These are phyloP conservation scores for Colistium nudipinnis DNA, from an alignment of 2,113 vertebrate species.

Conservation along the genomic window DNA sequence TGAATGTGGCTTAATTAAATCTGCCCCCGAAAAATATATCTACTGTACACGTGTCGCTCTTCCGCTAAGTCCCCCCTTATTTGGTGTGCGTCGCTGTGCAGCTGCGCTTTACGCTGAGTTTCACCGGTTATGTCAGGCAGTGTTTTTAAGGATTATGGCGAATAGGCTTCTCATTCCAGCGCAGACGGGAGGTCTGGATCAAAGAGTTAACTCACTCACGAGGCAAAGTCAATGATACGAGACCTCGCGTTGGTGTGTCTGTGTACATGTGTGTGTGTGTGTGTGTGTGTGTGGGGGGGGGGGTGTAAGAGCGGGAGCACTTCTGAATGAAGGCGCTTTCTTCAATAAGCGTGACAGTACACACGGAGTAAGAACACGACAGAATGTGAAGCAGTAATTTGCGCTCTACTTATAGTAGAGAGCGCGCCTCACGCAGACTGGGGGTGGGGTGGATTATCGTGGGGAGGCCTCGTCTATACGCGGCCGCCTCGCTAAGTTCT, in stretches of 20 bases:
- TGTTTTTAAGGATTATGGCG: slow-evolving; percentile 73
- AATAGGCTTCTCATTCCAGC: slow-evolving; percentile 58
- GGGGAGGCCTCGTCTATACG: slow-evolving; percentile 57
- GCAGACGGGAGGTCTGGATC: slow-evolving; percentile 66
- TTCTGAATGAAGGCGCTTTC: slow-evolving; percentile 39
- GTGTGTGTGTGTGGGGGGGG: background rate
- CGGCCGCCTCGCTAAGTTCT: slow-evolving; percentile 62
- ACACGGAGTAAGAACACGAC: slow-evolving; percentile 21
- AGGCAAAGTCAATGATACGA: slow-evolving; percentile 55
- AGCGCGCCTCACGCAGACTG: slow-evolving; percentile 46
- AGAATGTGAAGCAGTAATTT: slow-evolving; percentile 51
- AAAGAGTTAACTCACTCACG: slow-evolving; percentile 62
- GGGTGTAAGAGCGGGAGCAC: background rate
- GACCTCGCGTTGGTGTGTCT: background rate
- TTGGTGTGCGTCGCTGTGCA: slow-evolving; percentile 40
- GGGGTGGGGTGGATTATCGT: slow-evolving; percentile 58
- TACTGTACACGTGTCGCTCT: slow-evolving; percentile 67
- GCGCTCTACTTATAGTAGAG: slow-evolving; percentile 59
- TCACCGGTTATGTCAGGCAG: slow-evolving; percentile 41
- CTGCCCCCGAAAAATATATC: slow-evolving; percentile 59
- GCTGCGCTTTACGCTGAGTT: slow-evolving; percentile 59
- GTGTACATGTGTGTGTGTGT: background rate
- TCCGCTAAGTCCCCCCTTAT: slow-evolving; percentile 56
- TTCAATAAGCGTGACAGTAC: slow-evolving; percentile 32
- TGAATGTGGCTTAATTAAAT: slow-evolving; percentile 74